These are phyloP conservation scores for Palaemon carinicauda DNA, from an alignment of 1,140 invertebrate species.

Conservation along the genomic window DNA sequence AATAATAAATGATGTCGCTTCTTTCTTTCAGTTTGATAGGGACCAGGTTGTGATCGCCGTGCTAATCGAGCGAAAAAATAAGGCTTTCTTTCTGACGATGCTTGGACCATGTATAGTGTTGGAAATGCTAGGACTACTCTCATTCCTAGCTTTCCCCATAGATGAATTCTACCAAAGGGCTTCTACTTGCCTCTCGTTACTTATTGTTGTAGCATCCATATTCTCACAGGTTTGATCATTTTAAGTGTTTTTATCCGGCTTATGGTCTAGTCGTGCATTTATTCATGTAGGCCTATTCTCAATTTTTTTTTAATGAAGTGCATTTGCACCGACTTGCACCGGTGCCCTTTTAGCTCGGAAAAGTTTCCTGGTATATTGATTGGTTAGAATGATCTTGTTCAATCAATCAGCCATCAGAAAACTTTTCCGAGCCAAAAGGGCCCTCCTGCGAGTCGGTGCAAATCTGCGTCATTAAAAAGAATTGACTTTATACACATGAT, in stretches of 20 bases:
- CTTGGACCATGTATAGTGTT: conserved; percentile 27
- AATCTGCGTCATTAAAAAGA: no score
- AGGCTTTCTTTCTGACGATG: conserved; percentile 2
- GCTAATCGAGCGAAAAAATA: background rate
- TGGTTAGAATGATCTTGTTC: no score
- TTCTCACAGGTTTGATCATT: conserved; percentile 12
- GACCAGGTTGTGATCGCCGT: background rate
- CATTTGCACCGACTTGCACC: no score
- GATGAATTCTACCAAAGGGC: conserved; percentile 9
- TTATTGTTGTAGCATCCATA: conserved; percentile 28
- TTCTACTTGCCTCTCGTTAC: background rate
- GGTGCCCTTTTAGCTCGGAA: no score
- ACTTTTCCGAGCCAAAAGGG: no score
- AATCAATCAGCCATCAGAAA: no score
- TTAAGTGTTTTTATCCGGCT: background rate
- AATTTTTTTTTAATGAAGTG: no score
- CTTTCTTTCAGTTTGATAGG: background rate
- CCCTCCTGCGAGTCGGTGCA: no score
- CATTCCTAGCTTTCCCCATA: conserved; percentile 17
- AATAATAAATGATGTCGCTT: no score
- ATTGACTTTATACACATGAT: background rate
- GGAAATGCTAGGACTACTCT: background rate
- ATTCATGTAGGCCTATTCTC: no score
- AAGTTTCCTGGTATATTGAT: no score
- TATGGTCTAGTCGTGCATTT: background rate